A percentile compares a stretch with the other conserved stretches of the same genome.
phyloP scores from a whole-genome alignment of 2,113 vertebrate species.

The Diphyllodes magnificus region DNA sequence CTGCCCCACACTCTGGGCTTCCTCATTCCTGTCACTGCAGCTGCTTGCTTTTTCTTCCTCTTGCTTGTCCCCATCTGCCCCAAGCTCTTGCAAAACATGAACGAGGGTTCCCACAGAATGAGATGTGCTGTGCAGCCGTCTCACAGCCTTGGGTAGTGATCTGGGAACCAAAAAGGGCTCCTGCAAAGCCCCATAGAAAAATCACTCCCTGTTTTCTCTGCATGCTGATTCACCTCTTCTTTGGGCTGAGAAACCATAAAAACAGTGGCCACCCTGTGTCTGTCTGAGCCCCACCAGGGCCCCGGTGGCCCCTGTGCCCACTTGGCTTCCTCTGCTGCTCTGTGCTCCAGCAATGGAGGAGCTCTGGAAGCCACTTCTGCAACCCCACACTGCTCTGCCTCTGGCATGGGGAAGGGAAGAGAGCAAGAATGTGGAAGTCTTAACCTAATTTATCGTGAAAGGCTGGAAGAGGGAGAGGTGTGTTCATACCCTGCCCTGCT shows the following conservation, averaged over 20 bases:
- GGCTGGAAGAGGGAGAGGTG: not conserved
- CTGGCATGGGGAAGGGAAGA: not conserved
- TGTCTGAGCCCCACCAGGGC: not conserved
- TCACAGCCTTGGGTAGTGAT: not conserved
- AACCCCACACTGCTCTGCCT: accelerated
- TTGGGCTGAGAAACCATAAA: not conserved
- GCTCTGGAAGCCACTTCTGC: not conserved
- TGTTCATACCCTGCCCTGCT: not conserved
- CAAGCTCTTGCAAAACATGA: not conserved
- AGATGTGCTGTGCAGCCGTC: not conserved
- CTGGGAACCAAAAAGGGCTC: not conserved
- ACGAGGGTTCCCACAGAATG: not conserved
- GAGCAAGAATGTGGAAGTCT: not conserved
- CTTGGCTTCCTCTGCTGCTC: not conserved
- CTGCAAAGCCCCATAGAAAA: not conserved
- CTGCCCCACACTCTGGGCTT: not conserved
- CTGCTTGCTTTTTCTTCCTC: not conserved
- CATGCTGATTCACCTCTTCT: not conserved
- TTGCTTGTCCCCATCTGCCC: not conserved
- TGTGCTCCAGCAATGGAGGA: not conserved
- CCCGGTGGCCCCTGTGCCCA: not conserved
- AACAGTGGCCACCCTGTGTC: not conserved
- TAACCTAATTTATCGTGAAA: not conserved
- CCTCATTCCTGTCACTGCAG: not conserved
- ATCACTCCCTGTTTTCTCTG: not conserved